Conservation (phyloP, 2,113 vertebrate genomes). For the Dunckerocampus dactyliophorus region DNA sequence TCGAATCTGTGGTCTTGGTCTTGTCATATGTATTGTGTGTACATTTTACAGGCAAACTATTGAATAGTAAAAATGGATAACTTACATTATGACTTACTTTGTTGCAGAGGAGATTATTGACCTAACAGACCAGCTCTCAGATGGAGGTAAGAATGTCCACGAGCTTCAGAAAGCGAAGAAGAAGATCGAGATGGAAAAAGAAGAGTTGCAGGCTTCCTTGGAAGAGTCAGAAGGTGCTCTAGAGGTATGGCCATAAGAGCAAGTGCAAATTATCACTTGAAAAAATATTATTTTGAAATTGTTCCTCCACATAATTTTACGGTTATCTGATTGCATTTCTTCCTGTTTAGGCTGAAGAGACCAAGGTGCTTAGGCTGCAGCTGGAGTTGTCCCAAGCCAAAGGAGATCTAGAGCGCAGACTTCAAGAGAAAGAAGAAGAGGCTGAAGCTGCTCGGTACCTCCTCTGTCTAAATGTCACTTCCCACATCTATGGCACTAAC, state of each 20-base stretch:
- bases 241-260: slow-evolving; percentile 56
- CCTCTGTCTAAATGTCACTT: background rate
- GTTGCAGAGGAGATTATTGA: slow-evolving; percentile 72
- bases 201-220: slow-evolving; percentile 75
- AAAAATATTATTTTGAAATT: background rate
- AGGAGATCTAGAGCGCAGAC: slow-evolving; percentile 71
- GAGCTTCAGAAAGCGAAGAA: slow-evolving; percentile 79
- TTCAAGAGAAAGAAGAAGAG: slow-evolving; percentile 82
- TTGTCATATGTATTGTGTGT: too few species aligned
- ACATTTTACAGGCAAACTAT: too few species aligned
- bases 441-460: slow-evolving; percentile 66
- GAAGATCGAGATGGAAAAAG: slow-evolving; percentile 80
- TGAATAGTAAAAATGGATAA: too few species aligned
- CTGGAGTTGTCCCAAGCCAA: slow-evolving; percentile 75
- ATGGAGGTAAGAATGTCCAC: slow-evolving; percentile 76
- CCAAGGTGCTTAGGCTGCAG: slow-evolving; percentile 76
- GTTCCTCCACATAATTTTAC: background rate
- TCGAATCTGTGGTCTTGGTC: too few species aligned
- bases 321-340: background rate
- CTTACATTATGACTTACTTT: too few species aligned
- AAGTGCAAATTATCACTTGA: too few species aligned
- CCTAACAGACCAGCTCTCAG: slow-evolving; percentile 76
- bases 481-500: background rate
- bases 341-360: slow-evolving; percentile 71
- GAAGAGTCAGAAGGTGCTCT: slow-evolving; percentile 77